phyloP scores from a whole-genome alignment of 2,888 invertebrate species.

The Sipha maydis region DNA sequence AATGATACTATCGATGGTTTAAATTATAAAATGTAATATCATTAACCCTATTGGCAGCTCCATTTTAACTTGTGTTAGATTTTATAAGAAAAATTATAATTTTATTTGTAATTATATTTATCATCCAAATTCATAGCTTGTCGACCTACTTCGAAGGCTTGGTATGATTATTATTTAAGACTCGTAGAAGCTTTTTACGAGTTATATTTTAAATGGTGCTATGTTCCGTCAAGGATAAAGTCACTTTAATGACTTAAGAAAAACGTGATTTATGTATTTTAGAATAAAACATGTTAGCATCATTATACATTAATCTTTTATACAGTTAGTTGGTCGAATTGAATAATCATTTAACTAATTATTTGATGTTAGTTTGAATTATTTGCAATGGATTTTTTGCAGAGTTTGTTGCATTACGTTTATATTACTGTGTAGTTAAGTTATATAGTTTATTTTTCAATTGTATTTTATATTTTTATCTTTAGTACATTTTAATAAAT shows the following conservation, averaged over 20 bases:
- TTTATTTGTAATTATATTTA: not conserved
- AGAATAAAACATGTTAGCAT: slow-evolving; percentile 43
- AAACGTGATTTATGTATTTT: slow-evolving; percentile 60
- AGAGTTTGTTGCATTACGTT: slow-evolving; percentile 8
- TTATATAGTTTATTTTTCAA: slow-evolving; percentile 49
- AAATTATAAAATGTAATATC: not conserved
- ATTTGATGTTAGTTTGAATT: not conserved
- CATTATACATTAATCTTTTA: slow-evolving; percentile 55
- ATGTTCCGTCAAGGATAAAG: slow-evolving; percentile 59
- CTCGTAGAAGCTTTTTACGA: slow-evolving; percentile 32
- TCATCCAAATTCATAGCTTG: slow-evolving; percentile 35
- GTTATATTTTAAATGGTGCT: slow-evolving; percentile 56
- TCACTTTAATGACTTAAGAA: slow-evolving; percentile 42
- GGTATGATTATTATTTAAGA: slow-evolving; percentile 50
- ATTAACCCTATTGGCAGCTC: not conserved
- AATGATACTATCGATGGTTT: not conserved
- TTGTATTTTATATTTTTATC: slow-evolving; percentile 49
- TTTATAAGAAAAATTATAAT: not conserved
- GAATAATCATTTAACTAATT: slow-evolving; percentile 18
- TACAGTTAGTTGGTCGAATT: slow-evolving; percentile 38
- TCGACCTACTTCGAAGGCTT: not conserved
- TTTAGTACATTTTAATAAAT: slow-evolving; percentile 13
- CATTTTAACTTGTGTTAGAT: not conserved
- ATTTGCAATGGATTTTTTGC: slow-evolving; percentile 16
- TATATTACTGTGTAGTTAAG: slow-evolving; percentile 41